Evolutionary conservation across 2,113 vertebrate genomes (phyloP).

Genomic region (Neoarius graeffei): DNA sequence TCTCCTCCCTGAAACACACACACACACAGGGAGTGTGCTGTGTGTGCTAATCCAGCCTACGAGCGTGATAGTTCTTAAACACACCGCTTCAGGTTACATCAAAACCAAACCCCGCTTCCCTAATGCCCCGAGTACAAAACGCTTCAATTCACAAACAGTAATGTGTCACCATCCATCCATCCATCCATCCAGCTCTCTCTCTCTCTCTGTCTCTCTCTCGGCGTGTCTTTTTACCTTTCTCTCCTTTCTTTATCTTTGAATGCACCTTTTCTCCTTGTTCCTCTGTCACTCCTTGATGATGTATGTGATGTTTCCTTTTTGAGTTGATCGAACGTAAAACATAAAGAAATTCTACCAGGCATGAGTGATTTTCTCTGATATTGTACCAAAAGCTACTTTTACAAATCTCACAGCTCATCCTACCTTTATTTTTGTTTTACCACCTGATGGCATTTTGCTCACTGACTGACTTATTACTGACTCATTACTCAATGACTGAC

Average conservation of each 20-base stretch:
- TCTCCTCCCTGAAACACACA: constrained; percentile 8
- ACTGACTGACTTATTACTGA: not conserved
- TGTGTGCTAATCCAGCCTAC: constrained; percentile 52
- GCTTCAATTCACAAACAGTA: constrained; percentile 23
- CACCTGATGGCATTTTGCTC: not conserved
- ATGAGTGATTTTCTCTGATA: not conserved
- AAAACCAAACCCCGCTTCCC: constrained; percentile 28
- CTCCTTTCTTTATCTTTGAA: not conserved
- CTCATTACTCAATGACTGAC: not conserved
- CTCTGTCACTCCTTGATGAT: not conserved
- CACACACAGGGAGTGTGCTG: constrained; percentile 37
- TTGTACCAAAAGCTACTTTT: not conserved
- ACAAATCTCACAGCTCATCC: not conserved
- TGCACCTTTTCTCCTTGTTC: not conserved
- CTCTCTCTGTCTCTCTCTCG: not conserved
- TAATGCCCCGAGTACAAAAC: constrained; percentile 25
- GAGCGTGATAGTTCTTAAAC: constrained; percentile 54
- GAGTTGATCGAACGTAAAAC: not conserved
- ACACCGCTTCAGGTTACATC: constrained; percentile 45
- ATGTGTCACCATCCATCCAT: not conserved
- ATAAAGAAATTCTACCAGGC: not conserved
- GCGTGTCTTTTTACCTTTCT: not conserved
- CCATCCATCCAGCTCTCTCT: not conserved
- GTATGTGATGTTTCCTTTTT: not conserved
- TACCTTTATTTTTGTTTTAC: not conserved